Conservation (phyloP, 1,140 invertebrate genomes). For the Procambarus clarkii region DNA sequence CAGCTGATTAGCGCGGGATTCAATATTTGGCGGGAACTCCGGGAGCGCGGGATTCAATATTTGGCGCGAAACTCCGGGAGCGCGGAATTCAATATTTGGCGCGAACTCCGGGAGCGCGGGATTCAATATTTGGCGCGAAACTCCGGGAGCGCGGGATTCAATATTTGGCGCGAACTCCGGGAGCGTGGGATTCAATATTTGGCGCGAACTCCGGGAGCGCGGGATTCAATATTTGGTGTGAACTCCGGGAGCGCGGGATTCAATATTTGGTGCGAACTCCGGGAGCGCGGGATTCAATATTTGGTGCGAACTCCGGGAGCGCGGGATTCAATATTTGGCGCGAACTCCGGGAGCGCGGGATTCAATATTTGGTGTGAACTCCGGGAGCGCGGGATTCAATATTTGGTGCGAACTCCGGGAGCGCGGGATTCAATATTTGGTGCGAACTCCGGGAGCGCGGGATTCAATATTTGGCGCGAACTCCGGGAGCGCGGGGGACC, state of each 20-base stretch:
- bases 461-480: not conserved
- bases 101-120: no score
- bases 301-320: no score
- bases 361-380: conserved; percentile 6
- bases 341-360: no score
- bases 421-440: conserved; percentile 3
- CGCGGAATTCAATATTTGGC: conserved; percentile 3
- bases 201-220: no score
- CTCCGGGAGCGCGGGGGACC: no score
- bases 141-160: not conserved
- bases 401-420: no score
- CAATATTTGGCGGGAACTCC: conserved; percentile 2
- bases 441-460: no score
- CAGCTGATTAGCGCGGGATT: not conserved
- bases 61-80: no score
- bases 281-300: conserved; percentile 1
- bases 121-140: conserved; percentile 8
- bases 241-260: not conserved
- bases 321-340: conserved; percentile 3
- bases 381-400: not conserved
- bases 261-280: conserved; percentile 15
- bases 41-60: not conserved
- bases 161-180: no score
- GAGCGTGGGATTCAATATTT: conserved; percentile 3
- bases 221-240: conserved; percentile 1